These are phyloP conservation scores for Mus pahari DNA, from an alignment of 2,113 vertebrate genomes.

Conservation along the genomic window DNA sequence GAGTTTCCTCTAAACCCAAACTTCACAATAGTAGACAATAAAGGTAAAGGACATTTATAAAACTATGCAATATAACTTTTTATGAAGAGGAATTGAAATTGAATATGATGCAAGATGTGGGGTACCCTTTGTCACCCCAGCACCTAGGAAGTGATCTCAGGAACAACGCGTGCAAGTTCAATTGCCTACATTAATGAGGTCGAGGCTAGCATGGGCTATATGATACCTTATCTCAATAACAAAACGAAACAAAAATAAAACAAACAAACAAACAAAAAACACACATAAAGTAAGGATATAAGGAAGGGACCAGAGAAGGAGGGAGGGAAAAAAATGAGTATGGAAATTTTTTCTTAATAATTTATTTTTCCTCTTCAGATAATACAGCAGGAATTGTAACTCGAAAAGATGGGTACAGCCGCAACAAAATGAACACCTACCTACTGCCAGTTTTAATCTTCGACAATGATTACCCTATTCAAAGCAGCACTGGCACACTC, in stretches of 20 bases:
- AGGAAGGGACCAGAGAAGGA: background rate
- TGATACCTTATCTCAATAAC: background rate
- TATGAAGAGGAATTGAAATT: background rate
- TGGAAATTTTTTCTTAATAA: too few relatives aligned
- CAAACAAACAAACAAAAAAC: background rate
- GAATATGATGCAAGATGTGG: background rate
- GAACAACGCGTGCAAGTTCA: background rate
- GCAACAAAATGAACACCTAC: constrained; percentile 87
- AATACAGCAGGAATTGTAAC: constrained; percentile 90
- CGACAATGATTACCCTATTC: constrained; percentile 90
- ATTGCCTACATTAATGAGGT: background rate
- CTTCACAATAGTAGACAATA: constrained; percentile 90
- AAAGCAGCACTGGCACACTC: constrained; percentile 89
- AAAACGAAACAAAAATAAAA: background rate
- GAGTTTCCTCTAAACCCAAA: constrained; percentile 89
- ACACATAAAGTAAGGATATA: background rate
- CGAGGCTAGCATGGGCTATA: background rate
- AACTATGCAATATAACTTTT: background rate
- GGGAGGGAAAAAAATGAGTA: background rate
- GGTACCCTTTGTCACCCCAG: background rate
- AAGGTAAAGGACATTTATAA: constrained; percentile 83
- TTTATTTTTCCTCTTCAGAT: constrained; percentile 75
- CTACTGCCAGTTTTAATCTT: constrained; percentile 89
- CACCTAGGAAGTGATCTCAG: background rate
- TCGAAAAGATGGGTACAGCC: constrained; percentile 88